phyloP scores from a whole-genome alignment of 2,797 vertebrate species.

The Enteromius fasciolatus region DNA sequence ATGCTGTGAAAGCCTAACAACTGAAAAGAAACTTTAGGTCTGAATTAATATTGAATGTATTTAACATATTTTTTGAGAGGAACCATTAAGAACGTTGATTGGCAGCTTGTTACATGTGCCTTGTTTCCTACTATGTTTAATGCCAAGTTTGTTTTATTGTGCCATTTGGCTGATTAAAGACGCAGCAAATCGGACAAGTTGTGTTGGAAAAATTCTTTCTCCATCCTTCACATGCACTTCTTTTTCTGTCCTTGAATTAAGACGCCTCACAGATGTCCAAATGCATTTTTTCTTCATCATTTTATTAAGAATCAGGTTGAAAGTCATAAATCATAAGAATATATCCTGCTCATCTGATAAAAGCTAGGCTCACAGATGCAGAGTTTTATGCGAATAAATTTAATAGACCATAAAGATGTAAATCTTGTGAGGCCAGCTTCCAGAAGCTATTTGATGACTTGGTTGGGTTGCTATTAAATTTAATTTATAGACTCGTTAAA shows the following conservation, averaged over 20 bases:
- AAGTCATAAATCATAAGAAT: conserved; percentile 28
- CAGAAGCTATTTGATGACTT: conserved; percentile 35
- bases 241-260: conserved; percentile 15
- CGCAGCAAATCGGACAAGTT: neutral
- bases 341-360: conserved; percentile 3
- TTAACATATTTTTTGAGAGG: neutral
- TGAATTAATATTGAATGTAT: conserved; percentile 13
- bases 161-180: conserved; percentile 10
- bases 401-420: conserved; percentile 37
- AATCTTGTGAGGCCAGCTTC: conserved; percentile 22
- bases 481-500: conserved; percentile 46
- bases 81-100: conserved; percentile 18
- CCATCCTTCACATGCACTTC: neutral
- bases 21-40: neutral
- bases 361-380: conserved; percentile 17
- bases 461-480: conserved; percentile 41
- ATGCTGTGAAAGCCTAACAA: conserved; percentile 5
- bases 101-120: conserved; percentile 3
- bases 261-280: neutral
- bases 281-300: conserved; percentile 1
- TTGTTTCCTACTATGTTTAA: conserved; percentile 12
- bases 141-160: conserved; percentile 13
- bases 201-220: conserved; percentile 23
- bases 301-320: conserved; percentile 33
- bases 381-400: conserved; percentile 29